A percentile compares a stretch with the other conserved stretches of the same genome.
phyloP scores from a whole-genome alignment of 2,797 vertebrate species.

The Anguilla anguilla region DNA sequence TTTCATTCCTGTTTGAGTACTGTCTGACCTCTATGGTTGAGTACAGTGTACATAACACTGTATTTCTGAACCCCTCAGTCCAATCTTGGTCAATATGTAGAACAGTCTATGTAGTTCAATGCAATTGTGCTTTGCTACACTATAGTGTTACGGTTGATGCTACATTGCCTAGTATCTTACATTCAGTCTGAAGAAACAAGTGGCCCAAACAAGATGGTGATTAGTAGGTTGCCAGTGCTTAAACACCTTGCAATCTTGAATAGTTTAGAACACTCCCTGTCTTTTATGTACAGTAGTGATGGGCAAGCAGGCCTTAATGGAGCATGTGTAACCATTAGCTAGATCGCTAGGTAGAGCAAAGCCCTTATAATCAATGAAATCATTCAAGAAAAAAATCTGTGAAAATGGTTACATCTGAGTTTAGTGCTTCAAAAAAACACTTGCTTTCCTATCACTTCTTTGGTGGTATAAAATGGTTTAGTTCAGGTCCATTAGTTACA shows the following conservation, averaged over 20 bases:
- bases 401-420: not conserved
- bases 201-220: not conserved
- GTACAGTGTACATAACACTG: constrained; percentile 17
- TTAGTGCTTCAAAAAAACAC: not conserved
- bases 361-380: not conserved
- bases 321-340: not conserved
- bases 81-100: not conserved
- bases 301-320: not conserved
- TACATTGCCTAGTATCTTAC: not conserved
- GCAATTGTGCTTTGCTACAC: not conserved
- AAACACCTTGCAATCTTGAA: not conserved
- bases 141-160: not conserved
- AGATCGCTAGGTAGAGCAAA: not conserved
- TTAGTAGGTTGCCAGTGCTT: constrained; percentile 17
- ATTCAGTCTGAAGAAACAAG: not conserved
- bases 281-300: constrained; percentile 1
- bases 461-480: not conserved
- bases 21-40: constrained; percentile 22
- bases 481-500: constrained; percentile 7
- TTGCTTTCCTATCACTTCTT: not conserved
- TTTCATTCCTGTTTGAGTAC: constrained; percentile 39
- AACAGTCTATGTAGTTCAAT: not conserved
- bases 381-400: not conserved
- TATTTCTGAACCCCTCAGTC: not conserved
- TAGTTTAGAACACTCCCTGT: not conserved